Conservation (phyloP, 2,113 vertebrate species). For the Ptilonorhynchus violaceus region DNA sequence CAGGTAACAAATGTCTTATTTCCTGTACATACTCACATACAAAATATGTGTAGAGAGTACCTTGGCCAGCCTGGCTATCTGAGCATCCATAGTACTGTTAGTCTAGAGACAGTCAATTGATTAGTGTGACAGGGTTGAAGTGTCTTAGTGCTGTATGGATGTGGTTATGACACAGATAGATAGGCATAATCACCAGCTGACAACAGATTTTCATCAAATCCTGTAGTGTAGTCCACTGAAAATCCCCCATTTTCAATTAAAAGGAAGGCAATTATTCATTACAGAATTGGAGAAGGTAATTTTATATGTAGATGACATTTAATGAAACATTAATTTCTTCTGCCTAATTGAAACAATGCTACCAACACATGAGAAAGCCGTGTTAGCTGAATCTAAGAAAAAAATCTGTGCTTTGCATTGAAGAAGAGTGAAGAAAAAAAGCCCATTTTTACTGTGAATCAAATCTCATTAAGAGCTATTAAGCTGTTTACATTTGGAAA, state of each 20-base stretch:
- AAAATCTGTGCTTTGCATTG: neutral
- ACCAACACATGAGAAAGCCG: neutral
- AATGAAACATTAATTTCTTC: neutral
- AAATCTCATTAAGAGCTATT: neutral
- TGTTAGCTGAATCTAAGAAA: neutral
- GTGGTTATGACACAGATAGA: neutral
- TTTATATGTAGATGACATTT: neutral
- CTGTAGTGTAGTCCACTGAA: neutral
- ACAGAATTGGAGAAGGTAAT: neutral
- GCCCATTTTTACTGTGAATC: neutral
- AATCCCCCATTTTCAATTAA: neutral
- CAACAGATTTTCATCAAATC: neutral
- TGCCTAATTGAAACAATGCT: neutral
- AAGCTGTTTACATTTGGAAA: neutral
- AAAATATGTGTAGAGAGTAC: neutral
- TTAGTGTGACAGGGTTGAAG: neutral
- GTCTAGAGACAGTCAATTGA: neutral
- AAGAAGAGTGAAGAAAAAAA: neutral
- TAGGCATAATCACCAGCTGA: neutral
- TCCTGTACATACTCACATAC: neutral
- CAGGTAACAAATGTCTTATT: rapidly evolving
- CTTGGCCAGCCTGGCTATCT: neutral
- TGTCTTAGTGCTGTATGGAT: neutral
- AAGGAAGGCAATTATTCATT: neutral
- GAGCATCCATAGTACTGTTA: neutral